Conservation (phyloP, 2,888 invertebrate species). For the Chrysodeixis includens region DNA sequence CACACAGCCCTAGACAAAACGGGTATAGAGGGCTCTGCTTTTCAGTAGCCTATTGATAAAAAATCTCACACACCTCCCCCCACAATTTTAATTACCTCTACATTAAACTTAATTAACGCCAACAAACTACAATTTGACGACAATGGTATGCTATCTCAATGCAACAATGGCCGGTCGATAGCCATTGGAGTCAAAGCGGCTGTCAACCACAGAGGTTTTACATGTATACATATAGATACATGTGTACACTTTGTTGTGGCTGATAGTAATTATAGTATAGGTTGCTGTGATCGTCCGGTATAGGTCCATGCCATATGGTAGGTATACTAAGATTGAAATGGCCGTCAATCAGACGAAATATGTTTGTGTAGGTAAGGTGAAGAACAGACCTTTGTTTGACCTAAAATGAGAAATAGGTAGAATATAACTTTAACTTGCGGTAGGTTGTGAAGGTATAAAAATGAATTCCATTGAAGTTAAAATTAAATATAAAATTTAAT, state of each 20-base stretch:
- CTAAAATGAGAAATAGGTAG: neutral
- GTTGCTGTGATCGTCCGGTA: neutral
- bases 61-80: neutral
- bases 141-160: slow-evolving; percentile 25
- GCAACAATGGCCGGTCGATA: slow-evolving; percentile 51
- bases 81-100: neutral
- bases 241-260: slow-evolving; percentile 25
- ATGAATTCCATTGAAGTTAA: no score
- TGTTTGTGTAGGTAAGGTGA: neutral
- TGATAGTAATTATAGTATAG: slow-evolving; percentile 23
- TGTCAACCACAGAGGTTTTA: slow-evolving; percentile 54
- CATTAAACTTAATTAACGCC: slow-evolving; percentile 4
- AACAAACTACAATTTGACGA: slow-evolving; percentile 18
- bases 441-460: no score
- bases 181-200: slow-evolving; percentile 47
- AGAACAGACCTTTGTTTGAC: neutral
- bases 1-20: no score
- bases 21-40: no score
- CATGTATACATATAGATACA: slow-evolving; percentile 8
- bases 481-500: no score
- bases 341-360: neutral
- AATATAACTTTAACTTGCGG: neutral
- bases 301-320: neutral
- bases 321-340: neutral
- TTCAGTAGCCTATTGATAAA: neutral